These are phyloP conservation scores for Nasua narica DNA, from an alignment of 2,797 vertebrate species.

Conservation along the genomic window DNA sequence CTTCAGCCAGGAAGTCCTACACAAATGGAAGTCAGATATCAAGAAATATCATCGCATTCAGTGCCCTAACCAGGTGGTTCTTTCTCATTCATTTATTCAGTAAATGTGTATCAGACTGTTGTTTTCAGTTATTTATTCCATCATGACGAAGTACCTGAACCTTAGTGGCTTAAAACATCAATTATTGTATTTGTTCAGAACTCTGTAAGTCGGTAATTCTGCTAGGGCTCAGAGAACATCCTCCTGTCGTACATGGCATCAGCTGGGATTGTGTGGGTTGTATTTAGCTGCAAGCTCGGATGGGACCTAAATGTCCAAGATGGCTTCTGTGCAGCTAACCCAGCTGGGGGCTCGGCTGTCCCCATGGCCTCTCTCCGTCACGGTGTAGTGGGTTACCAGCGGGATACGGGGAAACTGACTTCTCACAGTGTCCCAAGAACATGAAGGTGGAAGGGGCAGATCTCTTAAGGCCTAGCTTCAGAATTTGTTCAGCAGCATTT, in stretches of 20 bases:
- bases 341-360: neutral
- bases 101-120: constrained; percentile 1
- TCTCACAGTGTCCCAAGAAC: neutral
- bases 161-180: neutral
- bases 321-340: neutral
- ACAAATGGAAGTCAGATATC: constrained; percentile 95
- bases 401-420: neutral
- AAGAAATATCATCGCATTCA: constrained; percentile 93
- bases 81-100: constrained; percentile 32
- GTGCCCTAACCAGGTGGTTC: constrained; percentile 94
- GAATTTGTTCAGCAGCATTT: neutral
- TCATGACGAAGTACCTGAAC: neutral
- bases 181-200: neutral
- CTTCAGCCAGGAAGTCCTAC: constrained; percentile 94
- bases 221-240: neutral
- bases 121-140: neutral
- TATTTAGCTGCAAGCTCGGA: neutral
- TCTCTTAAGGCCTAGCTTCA: neutral
- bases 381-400: neutral
- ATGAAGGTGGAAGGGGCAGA: neutral
- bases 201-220: neutral
- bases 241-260: neutral
- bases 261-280: neutral
- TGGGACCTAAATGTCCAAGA: neutral
- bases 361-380: neutral